Conservation (phyloP, 1,140 invertebrate species). For the Fopius arisanus region DNA sequence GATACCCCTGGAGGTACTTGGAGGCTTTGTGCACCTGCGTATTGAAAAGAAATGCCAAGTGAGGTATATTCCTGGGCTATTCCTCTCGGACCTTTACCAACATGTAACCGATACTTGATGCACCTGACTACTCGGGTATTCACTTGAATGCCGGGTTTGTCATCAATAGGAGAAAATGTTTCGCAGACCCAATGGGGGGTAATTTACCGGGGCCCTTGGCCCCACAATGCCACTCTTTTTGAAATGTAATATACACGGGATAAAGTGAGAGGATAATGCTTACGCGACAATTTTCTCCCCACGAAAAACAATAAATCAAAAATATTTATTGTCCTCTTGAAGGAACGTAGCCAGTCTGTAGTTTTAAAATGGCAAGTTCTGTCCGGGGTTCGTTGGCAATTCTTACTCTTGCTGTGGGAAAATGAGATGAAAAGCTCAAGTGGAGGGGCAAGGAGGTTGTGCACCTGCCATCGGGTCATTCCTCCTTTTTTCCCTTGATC, state of each 20-base stretch:
- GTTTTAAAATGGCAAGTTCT: not conserved
- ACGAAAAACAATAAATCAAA: constrained; percentile 19
- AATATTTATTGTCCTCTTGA: not conserved
- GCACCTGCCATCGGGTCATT: constrained; percentile 32
- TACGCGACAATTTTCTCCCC: constrained; percentile 17
- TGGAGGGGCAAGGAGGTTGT: constrained; percentile 29
- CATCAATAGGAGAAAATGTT: constrained; percentile 17
- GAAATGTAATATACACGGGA: constrained; percentile 2
- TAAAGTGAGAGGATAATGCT: not conserved
- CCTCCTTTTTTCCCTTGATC: not conserved
- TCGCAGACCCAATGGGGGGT: not conserved
- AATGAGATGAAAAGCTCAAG: not conserved
- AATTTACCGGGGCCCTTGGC: not conserved
- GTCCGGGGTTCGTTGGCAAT: not conserved
- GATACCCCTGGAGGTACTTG: constrained; percentile 18
- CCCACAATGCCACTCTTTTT: not conserved
- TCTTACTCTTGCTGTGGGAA: not conserved
- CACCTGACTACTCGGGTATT: not conserved
- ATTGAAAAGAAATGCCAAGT: constrained; percentile 2
- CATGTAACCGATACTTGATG: constrained; percentile 37
- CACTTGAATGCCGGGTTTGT: not conserved
- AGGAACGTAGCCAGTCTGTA: not conserved
- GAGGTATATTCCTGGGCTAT: constrained; percentile 1
- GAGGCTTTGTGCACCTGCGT: constrained; percentile 25
- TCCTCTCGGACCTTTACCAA: constrained; percentile 30